Evolutionary conservation across 2,113 vertebrate species (phyloP).

Genomic region (Macroglossus sobrinus): DNA sequence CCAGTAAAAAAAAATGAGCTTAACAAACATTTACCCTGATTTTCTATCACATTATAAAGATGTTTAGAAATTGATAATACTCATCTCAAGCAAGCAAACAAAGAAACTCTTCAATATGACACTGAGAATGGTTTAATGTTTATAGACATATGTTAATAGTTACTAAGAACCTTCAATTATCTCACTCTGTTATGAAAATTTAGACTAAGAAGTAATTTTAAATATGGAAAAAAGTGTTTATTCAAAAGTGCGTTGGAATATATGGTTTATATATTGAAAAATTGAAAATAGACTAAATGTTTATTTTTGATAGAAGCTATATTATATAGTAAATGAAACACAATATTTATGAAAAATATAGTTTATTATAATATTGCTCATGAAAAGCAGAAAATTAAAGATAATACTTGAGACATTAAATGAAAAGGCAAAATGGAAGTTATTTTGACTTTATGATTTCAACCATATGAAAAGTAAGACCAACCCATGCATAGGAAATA

Average conservation of each 20-base stretch:
- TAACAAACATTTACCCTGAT: not conserved
- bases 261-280: not conserved
- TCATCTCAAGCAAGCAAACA: not conserved
- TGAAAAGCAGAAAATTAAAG: not conserved
- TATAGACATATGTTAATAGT: not conserved
- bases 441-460: not conserved
- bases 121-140: not conserved
- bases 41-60: not conserved
- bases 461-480: not conserved
- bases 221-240: not conserved
- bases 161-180: not conserved
- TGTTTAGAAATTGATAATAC: not conserved
- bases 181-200: not conserved
- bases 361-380: not conserved
- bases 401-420: not conserved
- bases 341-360: not conserved
- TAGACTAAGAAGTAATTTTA: not conserved
- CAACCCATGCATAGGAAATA: not conserved
- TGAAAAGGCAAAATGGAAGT: not conserved
- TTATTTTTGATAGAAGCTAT: not conserved
- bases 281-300: not conserved
- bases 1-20: not conserved
- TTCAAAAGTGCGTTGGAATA: not conserved
- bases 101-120: not conserved
- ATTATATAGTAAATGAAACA: not conserved